Evolutionary conservation across 2,113 vertebrate genomes (phyloP).

Genomic region (Mormyrus iriodes): DNA sequence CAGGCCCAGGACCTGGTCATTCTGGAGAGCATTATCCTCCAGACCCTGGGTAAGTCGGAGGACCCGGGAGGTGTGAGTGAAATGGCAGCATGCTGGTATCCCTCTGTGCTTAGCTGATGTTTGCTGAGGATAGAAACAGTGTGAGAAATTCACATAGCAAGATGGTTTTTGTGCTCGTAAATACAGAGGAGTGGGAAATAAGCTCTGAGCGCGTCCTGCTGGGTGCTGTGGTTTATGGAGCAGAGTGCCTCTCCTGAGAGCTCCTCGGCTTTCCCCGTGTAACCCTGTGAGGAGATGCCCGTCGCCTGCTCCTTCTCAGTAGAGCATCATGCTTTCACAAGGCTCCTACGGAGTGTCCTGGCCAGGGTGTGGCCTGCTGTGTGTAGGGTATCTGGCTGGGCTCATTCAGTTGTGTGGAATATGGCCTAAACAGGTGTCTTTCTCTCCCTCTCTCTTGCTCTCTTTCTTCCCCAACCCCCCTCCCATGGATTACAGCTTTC

Average conservation of each 20-base stretch:
- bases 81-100: background rate
- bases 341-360: background rate
- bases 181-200: background rate
- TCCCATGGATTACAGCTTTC: constrained; percentile 69
- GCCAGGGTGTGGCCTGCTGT: background rate
- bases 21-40: constrained; percentile 98
- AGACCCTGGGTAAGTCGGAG: constrained; percentile 96
- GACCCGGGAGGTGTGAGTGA: constrained; percentile 41
- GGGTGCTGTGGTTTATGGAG: background rate
- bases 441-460: constrained; percentile 30
- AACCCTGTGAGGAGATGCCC: background rate
- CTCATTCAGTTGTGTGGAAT: background rate
- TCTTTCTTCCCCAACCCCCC: background rate
- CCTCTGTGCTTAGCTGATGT: background rate
- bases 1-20: constrained; percentile 99
- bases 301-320: background rate
- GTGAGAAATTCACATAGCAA: constrained; percentile 7
- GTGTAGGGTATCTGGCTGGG: background rate
- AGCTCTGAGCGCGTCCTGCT: background rate
- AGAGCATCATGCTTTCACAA: background rate
- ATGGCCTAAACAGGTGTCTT: background rate
- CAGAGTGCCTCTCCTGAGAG: background rate
- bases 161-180: background rate
- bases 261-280: background rate
- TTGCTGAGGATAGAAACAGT: constrained; percentile 21